Evolutionary conservation across 2,113 vertebrate species (phyloP).

Genomic region (Protobothrops flavoviridis): DNA sequence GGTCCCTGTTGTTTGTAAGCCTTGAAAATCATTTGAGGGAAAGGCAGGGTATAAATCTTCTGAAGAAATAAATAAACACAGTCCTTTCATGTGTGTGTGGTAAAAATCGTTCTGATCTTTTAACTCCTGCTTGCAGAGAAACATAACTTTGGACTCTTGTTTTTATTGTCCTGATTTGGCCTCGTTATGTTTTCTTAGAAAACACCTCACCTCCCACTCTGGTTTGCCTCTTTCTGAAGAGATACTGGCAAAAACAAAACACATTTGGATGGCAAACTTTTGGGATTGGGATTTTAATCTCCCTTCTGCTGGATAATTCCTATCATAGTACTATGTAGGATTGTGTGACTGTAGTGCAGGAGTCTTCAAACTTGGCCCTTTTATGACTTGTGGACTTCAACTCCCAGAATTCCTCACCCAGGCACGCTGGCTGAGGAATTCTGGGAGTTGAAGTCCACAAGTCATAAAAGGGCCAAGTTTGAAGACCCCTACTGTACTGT

Average conservation of each 20-base stretch:
- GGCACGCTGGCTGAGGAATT: too few species aligned
- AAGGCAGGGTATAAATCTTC: not conserved
- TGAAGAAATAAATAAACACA: not conserved
- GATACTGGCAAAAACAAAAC: not conserved
- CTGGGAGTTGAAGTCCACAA: too few species aligned
- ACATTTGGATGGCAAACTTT: constrained; percentile 31
- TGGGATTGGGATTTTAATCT: constrained; percentile 36
- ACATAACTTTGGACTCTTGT: not conserved
- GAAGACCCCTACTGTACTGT: too few species aligned
- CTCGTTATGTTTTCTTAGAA: not conserved
- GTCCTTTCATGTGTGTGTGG: not conserved
- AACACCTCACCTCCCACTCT: not conserved
- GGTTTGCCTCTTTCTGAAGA: not conserved
- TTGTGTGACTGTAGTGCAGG: constrained; percentile 41
- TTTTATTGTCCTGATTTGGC: not conserved
- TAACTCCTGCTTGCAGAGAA: not conserved
- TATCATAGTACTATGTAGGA: constrained; percentile 58
- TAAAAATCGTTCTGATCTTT: not conserved
- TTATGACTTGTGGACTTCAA: too few species aligned
- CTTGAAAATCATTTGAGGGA: not conserved
- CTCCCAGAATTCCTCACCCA: too few species aligned
- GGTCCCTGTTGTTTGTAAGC: not conserved
- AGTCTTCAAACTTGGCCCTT: too few species aligned
- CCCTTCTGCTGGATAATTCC: constrained; percentile 39
- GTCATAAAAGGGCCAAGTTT: too few species aligned